Evolutionary conservation across 2,888 invertebrate genomes (phyloP).

Genomic region (Morpho achilles): DNA sequence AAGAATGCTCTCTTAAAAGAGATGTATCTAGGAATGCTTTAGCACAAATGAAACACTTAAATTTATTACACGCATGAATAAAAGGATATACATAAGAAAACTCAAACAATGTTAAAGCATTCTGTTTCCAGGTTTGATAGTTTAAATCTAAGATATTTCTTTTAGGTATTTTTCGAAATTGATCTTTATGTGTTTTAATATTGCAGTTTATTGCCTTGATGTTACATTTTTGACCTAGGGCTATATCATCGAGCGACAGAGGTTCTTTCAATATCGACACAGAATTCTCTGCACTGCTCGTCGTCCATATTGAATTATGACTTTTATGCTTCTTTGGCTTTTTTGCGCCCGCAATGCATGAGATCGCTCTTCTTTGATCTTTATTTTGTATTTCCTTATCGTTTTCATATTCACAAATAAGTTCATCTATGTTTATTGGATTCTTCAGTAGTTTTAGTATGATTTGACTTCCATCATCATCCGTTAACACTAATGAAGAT

Average conservation of each 20-base stretch:
- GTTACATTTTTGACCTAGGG: slow-evolving; percentile 29
- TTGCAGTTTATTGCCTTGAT: slow-evolving; percentile 36
- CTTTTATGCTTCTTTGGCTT: slow-evolving; percentile 6
- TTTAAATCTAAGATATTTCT: slow-evolving; percentile 25
- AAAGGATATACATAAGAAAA: slow-evolving; percentile 58
- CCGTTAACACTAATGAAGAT: slow-evolving; percentile 48
- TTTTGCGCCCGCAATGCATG: not conserved
- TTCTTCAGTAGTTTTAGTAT: slow-evolving; percentile 46
- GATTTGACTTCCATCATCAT: slow-evolving; percentile 47
- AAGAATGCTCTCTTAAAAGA: slow-evolving; percentile 45
- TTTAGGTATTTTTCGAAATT: slow-evolving; percentile 21
- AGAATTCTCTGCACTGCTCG: no score
- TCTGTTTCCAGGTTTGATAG: slow-evolving; percentile 43
- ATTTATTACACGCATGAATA: slow-evolving; percentile 49
- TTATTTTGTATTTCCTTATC: slow-evolving; percentile 10
- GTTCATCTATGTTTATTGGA: slow-evolving; percentile 45
- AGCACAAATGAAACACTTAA: slow-evolving; percentile 56
- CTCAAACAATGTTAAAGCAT: slow-evolving; percentile 52
- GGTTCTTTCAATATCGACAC: slow-evolving; percentile 46
- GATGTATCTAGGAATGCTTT: slow-evolving; percentile 42
- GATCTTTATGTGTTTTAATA: slow-evolving; percentile 38
- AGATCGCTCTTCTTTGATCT: not conserved
- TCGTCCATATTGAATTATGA: slow-evolving; percentile 13
- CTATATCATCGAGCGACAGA: slow-evolving; percentile 39
- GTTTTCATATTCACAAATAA: slow-evolving; percentile 39